These are phyloP conservation scores for Sander vitreus DNA, from an alignment of 2,113 vertebrate genomes.

Conservation along the genomic window DNA sequence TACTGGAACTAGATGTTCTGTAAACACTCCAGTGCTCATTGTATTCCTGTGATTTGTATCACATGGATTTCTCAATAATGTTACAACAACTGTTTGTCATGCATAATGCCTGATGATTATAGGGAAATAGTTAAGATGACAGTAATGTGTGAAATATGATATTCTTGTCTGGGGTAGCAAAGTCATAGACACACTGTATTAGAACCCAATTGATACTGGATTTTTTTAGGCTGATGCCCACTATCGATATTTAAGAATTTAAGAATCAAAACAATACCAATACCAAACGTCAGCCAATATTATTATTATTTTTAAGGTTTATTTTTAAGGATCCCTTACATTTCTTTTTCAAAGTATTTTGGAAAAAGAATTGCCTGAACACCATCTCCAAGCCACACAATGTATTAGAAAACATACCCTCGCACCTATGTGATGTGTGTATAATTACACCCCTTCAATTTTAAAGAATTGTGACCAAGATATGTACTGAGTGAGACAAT, in stretches of 20 bases:
- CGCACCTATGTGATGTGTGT: too few species aligned
- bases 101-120: background rate
- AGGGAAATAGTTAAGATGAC: background rate
- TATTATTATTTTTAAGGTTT: background rate
- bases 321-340: background rate
- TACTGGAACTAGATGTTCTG: conserved; percentile 55
- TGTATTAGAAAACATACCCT: background rate
- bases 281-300: background rate
- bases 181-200: background rate
- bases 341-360: background rate
- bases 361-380: background rate
- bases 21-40: conserved; percentile 22
- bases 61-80: conserved; percentile 27
- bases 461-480: background rate
- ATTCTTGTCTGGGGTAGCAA: background rate
- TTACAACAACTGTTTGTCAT: conserved; percentile 12
- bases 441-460: background rate
- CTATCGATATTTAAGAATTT: background rate
- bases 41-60: conserved; percentile 29
- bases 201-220: background rate
- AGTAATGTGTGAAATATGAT: background rate
- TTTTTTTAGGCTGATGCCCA: background rate
- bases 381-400: background rate
- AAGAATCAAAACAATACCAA: background rate
- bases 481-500: background rate